Evolutionary conservation across 2,888 invertebrate genomes (phyloP), one percentile per base, ranked within the genome.

Genomic region (Parnassius glacialis): DNA sequence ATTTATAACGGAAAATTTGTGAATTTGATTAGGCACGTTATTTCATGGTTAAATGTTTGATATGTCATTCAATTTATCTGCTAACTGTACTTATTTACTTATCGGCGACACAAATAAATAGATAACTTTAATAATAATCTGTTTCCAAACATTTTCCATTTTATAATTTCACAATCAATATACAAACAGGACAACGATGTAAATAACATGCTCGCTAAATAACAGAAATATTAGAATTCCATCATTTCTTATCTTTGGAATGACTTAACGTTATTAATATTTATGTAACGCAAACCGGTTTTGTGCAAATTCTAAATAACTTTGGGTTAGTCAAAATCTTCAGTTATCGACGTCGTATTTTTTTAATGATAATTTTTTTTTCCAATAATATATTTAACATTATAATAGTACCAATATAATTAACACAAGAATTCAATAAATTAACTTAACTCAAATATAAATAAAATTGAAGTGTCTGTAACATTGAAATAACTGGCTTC

Each of bases 51-150:
- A 61, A 61, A 61, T 43, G 13, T 53, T 48, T 57, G 57, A 61
- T 43, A 62, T 53, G 50, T 43, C 57, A 62, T 34, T 57, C 57
- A 58, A 25, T 57, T 10, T 52, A n/a, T 42, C 52, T 53, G 61
- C 25, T 51, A 61, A 34, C 25, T 52, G 45, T 57, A 45, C 43
- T 43, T 62, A 52, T 57, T 54, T 62, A 54, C 48, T 10, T 57
- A 10, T 41, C 9, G 11, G 45, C 43, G 55, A 52, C 44, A 53
- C 25, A 43, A 57, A 50, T 34, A 62, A 60, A 55, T 51, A 55
- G 47, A 10, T 13, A 57, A 43, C 25, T 47, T 7, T 13, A 60
- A 20, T n/a, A 60, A 50, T 20, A 50, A 57, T 48, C 47, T 52
- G 16, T 58, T 50, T 48, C 52, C 43, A 54, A 34, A 53, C 44